Percentiles rank a stretch among this genome's conserved stretches.
These are phyloP conservation scores for Sphinx pinastri DNA, from an alignment of 2,888 invertebrate species.

Conservation along the genomic window DNA sequence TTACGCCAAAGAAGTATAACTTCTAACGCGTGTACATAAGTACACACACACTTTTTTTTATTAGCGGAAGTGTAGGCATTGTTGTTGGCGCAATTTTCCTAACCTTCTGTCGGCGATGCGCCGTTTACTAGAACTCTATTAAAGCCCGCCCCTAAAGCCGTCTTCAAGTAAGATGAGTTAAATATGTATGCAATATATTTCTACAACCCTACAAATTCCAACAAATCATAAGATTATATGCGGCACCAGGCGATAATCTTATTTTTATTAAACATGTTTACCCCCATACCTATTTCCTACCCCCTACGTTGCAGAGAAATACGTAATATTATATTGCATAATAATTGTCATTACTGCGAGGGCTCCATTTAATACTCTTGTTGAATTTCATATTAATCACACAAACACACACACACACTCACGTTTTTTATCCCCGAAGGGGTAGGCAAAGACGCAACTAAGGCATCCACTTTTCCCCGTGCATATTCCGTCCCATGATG, in stretches of 20 bases:
- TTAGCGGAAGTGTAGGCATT: too few species aligned
- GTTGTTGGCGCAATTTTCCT: too few species aligned
- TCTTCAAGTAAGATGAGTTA: not conserved
- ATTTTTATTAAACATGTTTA: slow-evolving; percentile 19
- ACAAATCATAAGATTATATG: slow-evolving; percentile 4
- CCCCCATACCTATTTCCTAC: not conserved
- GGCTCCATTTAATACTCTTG: not conserved
- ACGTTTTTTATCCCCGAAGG: too few species aligned
- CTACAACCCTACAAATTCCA: not conserved
- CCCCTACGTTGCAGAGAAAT: not conserved
- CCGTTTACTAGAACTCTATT: not conserved
- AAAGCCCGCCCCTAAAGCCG: not conserved
- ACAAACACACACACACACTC: too few species aligned
- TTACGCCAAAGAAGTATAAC: too few species aligned
- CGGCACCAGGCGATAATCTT: slow-evolving; percentile 5
- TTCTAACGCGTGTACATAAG: too few species aligned
- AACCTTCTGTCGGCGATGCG: too few species aligned
- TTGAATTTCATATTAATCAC: slow-evolving; percentile 3
- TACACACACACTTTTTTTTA: too few species aligned
- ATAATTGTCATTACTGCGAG: not conserved
- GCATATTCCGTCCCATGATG: too few species aligned
- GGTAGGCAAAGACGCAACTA: not conserved
- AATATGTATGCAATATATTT: not conserved
- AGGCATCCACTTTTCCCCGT: too few species aligned
- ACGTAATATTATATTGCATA: not conserved